Percentiles rank a stretch among this genome's conserved stretches.
These are phyloP conservation scores for Paradisaea rubra DNA, from an alignment of 2,113 vertebrate species.

Conservation along the genomic window DNA sequence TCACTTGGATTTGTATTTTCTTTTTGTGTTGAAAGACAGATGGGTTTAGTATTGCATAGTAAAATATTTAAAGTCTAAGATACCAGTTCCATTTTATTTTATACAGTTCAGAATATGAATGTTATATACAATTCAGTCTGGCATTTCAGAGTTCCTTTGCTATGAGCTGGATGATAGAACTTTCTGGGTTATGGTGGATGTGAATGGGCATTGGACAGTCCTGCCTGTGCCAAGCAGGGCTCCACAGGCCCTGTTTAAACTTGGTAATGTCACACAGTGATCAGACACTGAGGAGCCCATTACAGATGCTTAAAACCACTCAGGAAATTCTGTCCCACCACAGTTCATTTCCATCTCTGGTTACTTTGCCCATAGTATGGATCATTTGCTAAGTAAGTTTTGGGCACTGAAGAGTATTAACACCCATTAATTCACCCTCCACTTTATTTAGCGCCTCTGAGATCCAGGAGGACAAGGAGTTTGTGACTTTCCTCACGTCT, in stretches of 20 bases:
- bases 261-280: neutral
- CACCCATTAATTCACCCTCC: neutral
- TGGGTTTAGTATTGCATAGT: conserved; percentile 59
- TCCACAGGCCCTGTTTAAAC: neutral
- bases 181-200: fast-evolving
- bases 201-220: neutral
- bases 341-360: neutral
- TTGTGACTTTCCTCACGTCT: neutral
- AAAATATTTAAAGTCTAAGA: conserved; percentile 48
- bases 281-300: neutral
- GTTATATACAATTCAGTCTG: neutral
- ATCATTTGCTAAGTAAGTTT: neutral
- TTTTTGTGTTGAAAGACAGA: conserved; percentile 37
- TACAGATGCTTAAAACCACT: neutral
- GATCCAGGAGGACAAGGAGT: neutral
- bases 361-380: neutral
- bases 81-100: conserved; percentile 4
- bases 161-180: neutral
- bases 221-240: neutral
- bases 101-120: neutral
- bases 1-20: conserved; percentile 43
- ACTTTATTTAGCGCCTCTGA: neutral
- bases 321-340: neutral
- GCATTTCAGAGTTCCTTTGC: neutral
- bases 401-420: neutral